These are phyloP conservation scores for Calycopis cecrops DNA, from an alignment of 1,140 invertebrate species.

Conservation along the genomic window DNA sequence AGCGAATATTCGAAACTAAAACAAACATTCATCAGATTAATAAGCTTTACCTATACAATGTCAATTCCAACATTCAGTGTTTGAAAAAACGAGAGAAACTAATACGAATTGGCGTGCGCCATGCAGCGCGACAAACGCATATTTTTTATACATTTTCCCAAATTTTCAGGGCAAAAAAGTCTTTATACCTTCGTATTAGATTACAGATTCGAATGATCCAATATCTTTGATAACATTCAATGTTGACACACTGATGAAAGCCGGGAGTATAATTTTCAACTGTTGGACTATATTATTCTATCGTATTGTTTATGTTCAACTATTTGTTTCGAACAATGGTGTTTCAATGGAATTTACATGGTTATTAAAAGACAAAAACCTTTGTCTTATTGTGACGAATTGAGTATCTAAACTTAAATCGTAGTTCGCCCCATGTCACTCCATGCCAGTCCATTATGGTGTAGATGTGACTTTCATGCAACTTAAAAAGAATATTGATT, in stretches of 20 bases:
- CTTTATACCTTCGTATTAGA: background rate
- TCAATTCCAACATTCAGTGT: background rate
- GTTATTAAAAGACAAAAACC: background rate
- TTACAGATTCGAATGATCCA: background rate
- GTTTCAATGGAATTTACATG: conserved; percentile 1
- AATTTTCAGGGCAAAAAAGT: background rate
- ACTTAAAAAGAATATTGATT: too few relatives aligned
- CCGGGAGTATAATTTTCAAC: background rate
- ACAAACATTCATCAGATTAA: conserved; percentile 2
- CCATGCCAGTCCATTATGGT: too few relatives aligned
- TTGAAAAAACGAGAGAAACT: conserved; percentile 2
- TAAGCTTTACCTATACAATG: conserved; percentile 4
- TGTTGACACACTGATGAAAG: conserved; percentile 6
- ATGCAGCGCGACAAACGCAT: background rate
- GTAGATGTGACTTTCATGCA: too few relatives aligned
- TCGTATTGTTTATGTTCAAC: background rate
- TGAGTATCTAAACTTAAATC: too few relatives aligned
- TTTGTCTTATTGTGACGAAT: too few relatives aligned
- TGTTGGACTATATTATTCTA: conserved; percentile 2
- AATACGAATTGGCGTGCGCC: conserved; percentile 3
- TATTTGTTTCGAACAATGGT: background rate
- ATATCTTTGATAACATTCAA: background rate
- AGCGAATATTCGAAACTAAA: background rate
- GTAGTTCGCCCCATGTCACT: too few relatives aligned
- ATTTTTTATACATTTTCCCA: background rate